Evolutionary conservation across 2,113 vertebrate species (phyloP).

Genomic region (Phalacrocorax carbo): DNA sequence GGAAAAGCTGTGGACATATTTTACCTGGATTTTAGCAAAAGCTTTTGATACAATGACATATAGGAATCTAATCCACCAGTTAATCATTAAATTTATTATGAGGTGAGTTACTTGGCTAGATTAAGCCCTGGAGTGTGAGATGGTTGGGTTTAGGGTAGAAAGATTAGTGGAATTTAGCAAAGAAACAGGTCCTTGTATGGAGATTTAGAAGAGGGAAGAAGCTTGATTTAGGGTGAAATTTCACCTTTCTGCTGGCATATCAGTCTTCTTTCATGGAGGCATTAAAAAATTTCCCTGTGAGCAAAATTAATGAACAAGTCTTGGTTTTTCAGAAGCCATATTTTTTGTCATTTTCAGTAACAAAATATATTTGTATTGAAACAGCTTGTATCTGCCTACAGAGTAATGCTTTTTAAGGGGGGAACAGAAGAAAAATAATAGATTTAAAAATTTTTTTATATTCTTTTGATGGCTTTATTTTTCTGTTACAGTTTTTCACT

Average conservation of each 20-base stretch:
- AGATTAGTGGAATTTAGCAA: neutral
- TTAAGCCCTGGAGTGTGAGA: neutral
- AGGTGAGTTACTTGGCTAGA: neutral
- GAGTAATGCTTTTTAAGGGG: neutral
- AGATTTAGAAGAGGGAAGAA: neutral
- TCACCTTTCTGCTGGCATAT: neutral
- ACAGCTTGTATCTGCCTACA: neutral
- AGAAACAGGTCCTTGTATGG: neutral
- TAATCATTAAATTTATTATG: conserved; percentile 37
- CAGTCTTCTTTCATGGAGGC: neutral
- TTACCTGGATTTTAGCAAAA: conserved; percentile 52
- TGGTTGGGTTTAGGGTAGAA: neutral
- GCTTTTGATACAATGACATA: conserved; percentile 13
- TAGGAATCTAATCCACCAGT: conserved; percentile 16
- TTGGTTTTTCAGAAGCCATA: neutral
- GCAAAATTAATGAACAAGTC: neutral
- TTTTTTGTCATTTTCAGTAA: neutral
- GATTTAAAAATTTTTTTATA: neutral
- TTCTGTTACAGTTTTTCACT: neutral
- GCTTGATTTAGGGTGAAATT: neutral
- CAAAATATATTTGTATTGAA: neutral
- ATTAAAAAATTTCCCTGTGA: neutral
- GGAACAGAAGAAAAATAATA: accelerated
- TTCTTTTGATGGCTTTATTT: neutral
- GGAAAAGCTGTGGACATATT: conserved; percentile 38